Conservation (phyloP, 1,140 invertebrate genomes). For the Hydropsyche tenuis region DNA sequence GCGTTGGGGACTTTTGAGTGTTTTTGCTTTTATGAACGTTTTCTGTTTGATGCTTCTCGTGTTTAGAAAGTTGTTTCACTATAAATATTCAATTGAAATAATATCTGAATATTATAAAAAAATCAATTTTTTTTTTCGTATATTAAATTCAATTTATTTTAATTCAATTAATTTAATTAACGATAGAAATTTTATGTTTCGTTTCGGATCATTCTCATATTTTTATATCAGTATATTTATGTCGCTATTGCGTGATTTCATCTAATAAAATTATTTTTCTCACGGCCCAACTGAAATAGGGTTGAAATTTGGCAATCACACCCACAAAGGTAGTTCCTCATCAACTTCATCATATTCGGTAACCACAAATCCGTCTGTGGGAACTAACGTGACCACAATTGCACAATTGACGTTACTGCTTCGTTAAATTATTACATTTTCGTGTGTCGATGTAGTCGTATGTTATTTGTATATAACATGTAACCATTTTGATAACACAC, state of each 20-base stretch:
- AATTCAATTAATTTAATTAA: no score
- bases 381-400: conserved; percentile 29
- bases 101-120: no score
- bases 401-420: conserved; percentile 21
- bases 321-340: background rate
- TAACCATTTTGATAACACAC: conserved; percentile 22
- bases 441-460: conserved; percentile 12
- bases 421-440: conserved; percentile 39
- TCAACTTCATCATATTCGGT: background rate
- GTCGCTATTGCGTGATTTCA: conserved; percentile 22
- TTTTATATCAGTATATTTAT: background rate
- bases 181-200: no score
- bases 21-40: no score
- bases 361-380: conserved; percentile 24
- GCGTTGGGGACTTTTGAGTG: no score
- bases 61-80: no score
- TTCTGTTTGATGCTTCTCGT: no score
- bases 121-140: no score
- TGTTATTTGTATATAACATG: conserved; percentile 40
- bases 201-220: no score
- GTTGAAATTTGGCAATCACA: conserved; percentile 6
- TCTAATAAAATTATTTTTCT: conserved; percentile 21
- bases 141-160: no score
- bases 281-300: conserved; percentile 5
- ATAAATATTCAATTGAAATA: no score